These are phyloP conservation scores for Rhea americana DNA, from an alignment of 2,113 vertebrate genomes.

Conservation along the genomic window DNA sequence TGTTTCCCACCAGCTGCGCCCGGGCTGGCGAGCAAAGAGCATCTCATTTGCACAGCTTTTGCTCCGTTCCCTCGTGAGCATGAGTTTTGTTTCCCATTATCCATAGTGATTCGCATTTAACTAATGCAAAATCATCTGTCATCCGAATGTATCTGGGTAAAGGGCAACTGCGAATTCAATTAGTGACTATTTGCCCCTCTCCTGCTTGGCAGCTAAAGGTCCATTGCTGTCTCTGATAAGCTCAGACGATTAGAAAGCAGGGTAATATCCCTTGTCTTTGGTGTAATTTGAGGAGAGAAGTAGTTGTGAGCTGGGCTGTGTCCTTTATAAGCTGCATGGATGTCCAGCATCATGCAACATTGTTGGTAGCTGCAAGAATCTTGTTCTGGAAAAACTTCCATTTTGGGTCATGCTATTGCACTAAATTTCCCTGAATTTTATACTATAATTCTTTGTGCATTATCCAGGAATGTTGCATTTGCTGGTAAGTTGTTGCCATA, in stretches of 20 bases:
- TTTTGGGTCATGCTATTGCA: neutral
- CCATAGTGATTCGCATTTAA: constrained; percentile 28
- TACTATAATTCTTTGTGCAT: neutral
- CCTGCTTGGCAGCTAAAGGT: neutral
- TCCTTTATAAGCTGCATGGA: neutral
- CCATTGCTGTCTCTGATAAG: neutral
- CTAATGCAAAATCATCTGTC: constrained; percentile 44
- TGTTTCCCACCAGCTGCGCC: constrained; percentile 1
- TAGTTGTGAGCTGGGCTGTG: neutral
- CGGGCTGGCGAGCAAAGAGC: constrained; percentile 23
- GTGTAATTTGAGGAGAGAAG: neutral
- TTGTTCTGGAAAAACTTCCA: neutral
- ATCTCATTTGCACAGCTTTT: constrained; percentile 30
- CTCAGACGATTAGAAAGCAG: neutral
- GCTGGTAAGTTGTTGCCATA: neutral
- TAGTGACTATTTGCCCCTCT: neutral
- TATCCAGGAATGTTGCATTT: neutral
- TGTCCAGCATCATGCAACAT: neutral
- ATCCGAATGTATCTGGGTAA: neutral
- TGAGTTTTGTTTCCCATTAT: constrained; percentile 64
- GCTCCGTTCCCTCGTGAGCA: constrained; percentile 37
- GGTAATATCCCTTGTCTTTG: too few relatives aligned
- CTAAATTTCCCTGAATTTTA: neutral
- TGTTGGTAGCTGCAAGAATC: neutral
- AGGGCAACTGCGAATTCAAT: constrained; percentile 27